Evolutionary conservation across 2,113 vertebrate species (phyloP), one percentile per base, ranked within the genome.

Genomic region (Tupaia tana): DNA sequence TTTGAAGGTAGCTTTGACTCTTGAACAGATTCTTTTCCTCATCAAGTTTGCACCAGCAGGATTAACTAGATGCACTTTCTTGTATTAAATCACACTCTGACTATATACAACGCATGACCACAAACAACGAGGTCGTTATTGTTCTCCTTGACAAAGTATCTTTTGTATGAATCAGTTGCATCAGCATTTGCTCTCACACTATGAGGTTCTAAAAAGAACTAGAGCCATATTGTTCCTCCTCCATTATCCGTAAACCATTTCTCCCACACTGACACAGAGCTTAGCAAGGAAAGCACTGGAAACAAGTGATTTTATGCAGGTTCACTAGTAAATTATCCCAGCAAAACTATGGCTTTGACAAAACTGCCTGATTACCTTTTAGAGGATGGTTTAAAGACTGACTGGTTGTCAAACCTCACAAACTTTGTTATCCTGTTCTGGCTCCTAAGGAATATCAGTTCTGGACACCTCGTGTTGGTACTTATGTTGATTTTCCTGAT

Each of bases 321-420:
- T 97, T 98, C 97, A 98, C 97, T 95, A 98, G 98, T 98, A 98
- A 98, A 98, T 98, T 97, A 96, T 96, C 97, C 94, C 74, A 85
- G 89, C 97, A 98, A 97, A 98, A 98, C 98, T 98, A 98, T 98
- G 98, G 98, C 99, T 99, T 99, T 99, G 99, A 98, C 99, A 96
- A 96, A 98, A 97, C 98, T 98, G 98, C 97, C 98, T 97, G 96
- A 98, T 98, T 97, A 98, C 98, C 96, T 97, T 96, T 97, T 90
- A 91, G 2, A 94, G 96, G 91, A 97, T 94, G 94, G 95, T 52
- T 78, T 97, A 97, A 97, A 98, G 97, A 96, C 97, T 95, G 96
- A 96, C 43, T 9, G 98, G 98, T 98, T 99, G 98, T 99, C 98
- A 70, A 98, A 99, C 97, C 98, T 99, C 98, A 99, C 90, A 99